Evolutionary conservation across 64 coral and sea anemone genomes (phyloP), one percentile per base, ranked within the genome.

Genomic region (Catalaphyllia jardinei): DNA sequence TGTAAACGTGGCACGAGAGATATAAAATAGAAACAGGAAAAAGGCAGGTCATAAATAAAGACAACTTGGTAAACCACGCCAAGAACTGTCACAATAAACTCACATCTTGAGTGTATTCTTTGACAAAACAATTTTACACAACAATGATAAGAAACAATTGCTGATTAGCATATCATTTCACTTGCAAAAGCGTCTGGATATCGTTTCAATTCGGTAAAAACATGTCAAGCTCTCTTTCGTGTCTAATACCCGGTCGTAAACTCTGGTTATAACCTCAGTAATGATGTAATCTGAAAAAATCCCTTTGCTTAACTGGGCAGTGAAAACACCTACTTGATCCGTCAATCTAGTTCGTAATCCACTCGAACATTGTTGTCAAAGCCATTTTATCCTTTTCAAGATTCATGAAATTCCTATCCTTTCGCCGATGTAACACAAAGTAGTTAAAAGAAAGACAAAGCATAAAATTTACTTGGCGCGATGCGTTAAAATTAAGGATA

Each of bases 91-190:
- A 28, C 25, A 24, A n/a, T 42, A 16, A 29, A 42, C 0, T 51
- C 15, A 65, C 4, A 80, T 25, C 22, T 51, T 85, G 4, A 62
- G 55, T 59, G 76, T 79, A 31, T 62, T 24, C 59, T 1, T 24
- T 60, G 28, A 69, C 62, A 71, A 71, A 51, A 85, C 31, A 85
- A 71, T 71, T 69, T 46, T 29, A 33, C 29, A 17, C 79, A 65
- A 38, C 1, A 50, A 30, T 60, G 60, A 65, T 61, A 59, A 80
- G 52, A 61, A 60, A 80, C 78, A 80, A 83, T 39, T 31, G 20
- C 28, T 11, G 39, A 85, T 85, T 71, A 85, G 24, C 81, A 85
- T 85, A 25, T 71, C 35, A 71, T 85, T 71, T 85, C 80, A 64
- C 55, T 10, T 19, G 63, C 42, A 67, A 67, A n/a, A n/a, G 63